A percentile compares a stretch with the other conserved stretches of the same genome.
Conservation (phyloP, 1,140 invertebrate species). For the Drosophila bocqueti region DNA sequence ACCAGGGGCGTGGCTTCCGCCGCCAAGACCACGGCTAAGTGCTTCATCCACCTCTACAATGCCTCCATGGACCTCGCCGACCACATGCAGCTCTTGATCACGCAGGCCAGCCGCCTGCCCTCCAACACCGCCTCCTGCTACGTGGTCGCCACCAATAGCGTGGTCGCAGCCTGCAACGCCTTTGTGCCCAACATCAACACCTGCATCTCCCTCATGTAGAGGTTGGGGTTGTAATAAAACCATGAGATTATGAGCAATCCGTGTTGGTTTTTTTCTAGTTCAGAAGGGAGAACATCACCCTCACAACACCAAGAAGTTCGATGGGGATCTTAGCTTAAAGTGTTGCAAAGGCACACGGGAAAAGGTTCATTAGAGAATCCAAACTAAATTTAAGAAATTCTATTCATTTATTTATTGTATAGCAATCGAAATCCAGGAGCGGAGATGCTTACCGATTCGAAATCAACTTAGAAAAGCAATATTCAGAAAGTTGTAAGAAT, state of each 20-base stretch:
- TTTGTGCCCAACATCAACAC: slow-evolving; percentile 46
- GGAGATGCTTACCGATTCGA: too few relatives aligned
- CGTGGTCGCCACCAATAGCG: slow-evolving; percentile 23
- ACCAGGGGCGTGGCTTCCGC: background rate
- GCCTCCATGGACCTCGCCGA: slow-evolving; percentile 14
- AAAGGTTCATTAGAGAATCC: too few relatives aligned
- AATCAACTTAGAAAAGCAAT: too few relatives aligned
- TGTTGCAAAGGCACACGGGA: too few relatives aligned
- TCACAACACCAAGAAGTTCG: too few relatives aligned
- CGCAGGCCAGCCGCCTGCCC: slow-evolving; percentile 34
- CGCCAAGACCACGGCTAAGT: slow-evolving; percentile 6
- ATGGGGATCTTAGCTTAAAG: too few relatives aligned
- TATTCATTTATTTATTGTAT: too few relatives aligned
- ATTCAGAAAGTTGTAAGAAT: too few relatives aligned
- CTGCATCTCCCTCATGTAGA: slow-evolving; percentile 34
- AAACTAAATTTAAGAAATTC: too few relatives aligned
- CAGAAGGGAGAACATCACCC: background rate
- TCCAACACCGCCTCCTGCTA: slow-evolving; percentile 48
- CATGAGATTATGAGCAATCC: slow-evolving; percentile 33
- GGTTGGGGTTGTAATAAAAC: slow-evolving; percentile 15
- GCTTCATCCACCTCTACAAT: slow-evolving; percentile 12
- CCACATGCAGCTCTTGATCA: slow-evolving; percentile 30
- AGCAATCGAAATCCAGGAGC: too few relatives aligned
- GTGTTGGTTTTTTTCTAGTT: too few relatives aligned
- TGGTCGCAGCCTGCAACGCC: slow-evolving; percentile 29